Evolutionary conservation across 1,140 invertebrate genomes (phyloP), one percentile per base, ranked within the genome.

Genomic region (Bilobella aurantiaca): DNA sequence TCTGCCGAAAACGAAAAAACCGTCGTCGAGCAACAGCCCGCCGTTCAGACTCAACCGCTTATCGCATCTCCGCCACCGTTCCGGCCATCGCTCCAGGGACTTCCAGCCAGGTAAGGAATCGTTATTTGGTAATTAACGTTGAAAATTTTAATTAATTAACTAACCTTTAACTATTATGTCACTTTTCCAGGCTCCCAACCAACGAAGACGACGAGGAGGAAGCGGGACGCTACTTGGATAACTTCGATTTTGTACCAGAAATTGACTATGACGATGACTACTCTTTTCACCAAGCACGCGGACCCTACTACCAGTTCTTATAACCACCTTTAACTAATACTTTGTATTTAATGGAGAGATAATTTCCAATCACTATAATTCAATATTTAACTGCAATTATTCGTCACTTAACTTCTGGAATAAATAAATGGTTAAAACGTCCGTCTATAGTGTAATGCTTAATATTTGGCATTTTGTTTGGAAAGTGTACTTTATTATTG

Each of bases 191-290:
- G 25, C 23, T 53, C 14, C 57, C 57, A 14, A 58, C 57, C 14
- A 29, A 58, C 30, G 57, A 58, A 23, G 57, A 58, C 30, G 57
- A 58, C 21, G 57, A 58, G 30, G 57, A 58, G 21, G 57, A 58
- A 29, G 57, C 57, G 5, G 57, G 57, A 28, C 25, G 57, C 23
- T 58, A 58, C 57, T 29, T 29, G 5, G 8, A 29, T 29, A 23
- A 28, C 8, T 29, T 12, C 30, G 57, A 14, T 23, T 2, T 29
- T 29, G 12, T 23, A 21, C 29, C 25, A 12, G n/a, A n/a, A n/a
- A 12, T 29, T 58, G 57, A 58, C 57, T 27, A 58, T 14, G 57
- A 58, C 12, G 23, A 58, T 28, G 25, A 58, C 21, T 23, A 58
- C 3, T 21, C 29, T 8, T 12, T 42, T 42, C 8, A 42, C 34